Evolutionary conservation across 2,797 vertebrate species (phyloP), one percentile per base, ranked within the genome.

Genomic region (Threskiornis aethiopicus): DNA sequence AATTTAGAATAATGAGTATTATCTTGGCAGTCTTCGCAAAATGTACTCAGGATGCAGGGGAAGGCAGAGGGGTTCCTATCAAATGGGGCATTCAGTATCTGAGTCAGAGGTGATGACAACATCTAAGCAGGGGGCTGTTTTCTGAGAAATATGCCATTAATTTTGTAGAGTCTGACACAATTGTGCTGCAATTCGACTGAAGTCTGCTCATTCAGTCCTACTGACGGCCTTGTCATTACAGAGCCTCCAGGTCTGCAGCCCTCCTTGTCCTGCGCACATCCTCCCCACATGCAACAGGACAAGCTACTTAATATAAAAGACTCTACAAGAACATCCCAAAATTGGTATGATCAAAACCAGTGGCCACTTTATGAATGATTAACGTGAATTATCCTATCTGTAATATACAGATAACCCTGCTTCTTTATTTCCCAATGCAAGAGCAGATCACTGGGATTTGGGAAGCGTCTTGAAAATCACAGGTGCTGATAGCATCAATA

Each of bases 1-100:
- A 87, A 94, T 95, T 90, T 96, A 96, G 93, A 95, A 96, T 94
- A 91, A 89, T 87, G 78, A 94, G 71, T 91, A 80, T 69, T 87
- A 83, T 73, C 87, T 96, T 96, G 93, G 93, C 93, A 96, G 52
- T 62, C 81, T 83, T 85, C 2, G 26, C 64, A 73, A 92, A 96
- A 94, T 25, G 52, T 49, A 67, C 82, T 89, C 75, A 57, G 78
- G 75, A 92, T 73, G 67, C 75, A 85, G 57, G 46, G 75, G 70
- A 94, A 87, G 41, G 67, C 31, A 2, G 64, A 72, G 64, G 61
- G 59, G 84, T 65, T 94, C 57, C 87, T 85, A 93, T 62, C 82
- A 91, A 95, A 93, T 13, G 57, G 89, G 81, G 67, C 44, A 77
- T 80, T 87, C 84, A 39, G 84, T 31, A 71, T 81, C 82, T 24